phyloP scores from a whole-genome alignment of 2,113 vertebrate species.

The Centropus bengalensis region DNA sequence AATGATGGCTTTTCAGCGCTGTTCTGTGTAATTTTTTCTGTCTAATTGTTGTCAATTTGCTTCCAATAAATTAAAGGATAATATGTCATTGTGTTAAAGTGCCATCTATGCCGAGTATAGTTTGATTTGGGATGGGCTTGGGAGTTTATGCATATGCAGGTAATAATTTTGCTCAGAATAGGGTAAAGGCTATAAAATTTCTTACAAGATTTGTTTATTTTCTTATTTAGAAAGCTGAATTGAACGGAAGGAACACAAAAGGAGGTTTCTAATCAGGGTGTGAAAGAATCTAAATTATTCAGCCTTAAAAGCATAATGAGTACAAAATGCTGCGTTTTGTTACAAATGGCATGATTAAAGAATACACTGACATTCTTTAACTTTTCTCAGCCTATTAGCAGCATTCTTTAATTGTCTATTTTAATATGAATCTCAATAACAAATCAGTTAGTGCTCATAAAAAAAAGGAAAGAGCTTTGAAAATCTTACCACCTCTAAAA shows the following conservation, averaged over 20 bases:
- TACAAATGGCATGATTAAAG: slow-evolving; percentile 14
- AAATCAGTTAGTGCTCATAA: slow-evolving; percentile 30
- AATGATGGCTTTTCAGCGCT: not conserved
- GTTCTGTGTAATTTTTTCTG: not conserved
- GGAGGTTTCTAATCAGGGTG: not conserved
- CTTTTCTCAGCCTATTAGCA: slow-evolving; percentile 41
- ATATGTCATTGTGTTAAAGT: not conserved
- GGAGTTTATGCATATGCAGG: not conserved
- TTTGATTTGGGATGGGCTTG: not conserved
- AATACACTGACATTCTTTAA: slow-evolving; percentile 21
- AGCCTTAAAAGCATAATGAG: slow-evolving; percentile 8
- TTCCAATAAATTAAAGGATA: not conserved
- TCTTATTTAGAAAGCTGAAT: not conserved
- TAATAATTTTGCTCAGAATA: not conserved
- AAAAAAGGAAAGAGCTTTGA: slow-evolving; percentile 13
- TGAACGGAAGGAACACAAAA: not conserved
- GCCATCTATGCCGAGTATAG: not conserved
- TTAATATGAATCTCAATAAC: slow-evolving; percentile 26
- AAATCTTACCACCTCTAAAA: slow-evolving; percentile 25
- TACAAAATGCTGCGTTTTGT: not conserved
- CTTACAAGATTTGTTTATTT: not conserved
- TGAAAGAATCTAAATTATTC: slow-evolving; percentile 24
- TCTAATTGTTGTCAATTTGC: not conserved
- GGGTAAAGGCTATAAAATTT: not conserved
- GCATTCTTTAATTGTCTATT: slow-evolving; percentile 19